Percentiles rank a stretch among this genome's conserved stretches.
phyloP scores from a whole-genome alignment of 2,113 vertebrate genomes.

The Ammodytes dubius region DNA sequence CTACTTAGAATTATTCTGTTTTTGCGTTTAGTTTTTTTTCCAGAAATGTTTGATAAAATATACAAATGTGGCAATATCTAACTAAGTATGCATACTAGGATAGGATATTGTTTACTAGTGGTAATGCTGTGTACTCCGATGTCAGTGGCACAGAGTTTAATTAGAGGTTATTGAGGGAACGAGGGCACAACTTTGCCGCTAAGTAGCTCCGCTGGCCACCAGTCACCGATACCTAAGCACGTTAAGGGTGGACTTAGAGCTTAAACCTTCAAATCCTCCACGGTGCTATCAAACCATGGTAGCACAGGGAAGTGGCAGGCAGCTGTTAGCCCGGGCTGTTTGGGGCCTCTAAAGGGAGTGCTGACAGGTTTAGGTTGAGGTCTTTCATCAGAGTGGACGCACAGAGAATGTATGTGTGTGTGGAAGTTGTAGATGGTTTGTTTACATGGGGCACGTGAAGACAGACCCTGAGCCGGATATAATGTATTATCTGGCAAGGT shows the following conservation, averaged over 20 bases:
- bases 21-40: too few species aligned
- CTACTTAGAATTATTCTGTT: too few species aligned
- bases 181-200: conserved; percentile 17
- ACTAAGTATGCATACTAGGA: too few species aligned
- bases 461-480: neutral
- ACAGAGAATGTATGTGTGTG: neutral
- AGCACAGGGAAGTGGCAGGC: conserved; percentile 55
- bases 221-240: conserved; percentile 14
- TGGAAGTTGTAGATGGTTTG: neutral
- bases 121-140: neutral
- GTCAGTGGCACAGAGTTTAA: conserved; percentile 4
- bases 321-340: conserved; percentile 65
- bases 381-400: neutral
- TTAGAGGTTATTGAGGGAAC: neutral
- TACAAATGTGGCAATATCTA: neutral
- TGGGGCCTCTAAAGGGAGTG: neutral
- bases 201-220: conserved; percentile 1
- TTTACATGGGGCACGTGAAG: conserved; percentile 23
- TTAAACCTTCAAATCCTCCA: conserved; percentile 70
- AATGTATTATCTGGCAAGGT: neutral
- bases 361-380: too few species aligned
- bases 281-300: conserved; percentile 52
- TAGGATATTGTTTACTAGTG: neutral
- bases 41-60: neutral
- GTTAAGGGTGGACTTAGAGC: conserved; percentile 45